Evolutionary conservation across 2,888 invertebrate genomes (phyloP), one percentile per base, ranked within the genome.

Genomic region (Idaea straminata): DNA sequence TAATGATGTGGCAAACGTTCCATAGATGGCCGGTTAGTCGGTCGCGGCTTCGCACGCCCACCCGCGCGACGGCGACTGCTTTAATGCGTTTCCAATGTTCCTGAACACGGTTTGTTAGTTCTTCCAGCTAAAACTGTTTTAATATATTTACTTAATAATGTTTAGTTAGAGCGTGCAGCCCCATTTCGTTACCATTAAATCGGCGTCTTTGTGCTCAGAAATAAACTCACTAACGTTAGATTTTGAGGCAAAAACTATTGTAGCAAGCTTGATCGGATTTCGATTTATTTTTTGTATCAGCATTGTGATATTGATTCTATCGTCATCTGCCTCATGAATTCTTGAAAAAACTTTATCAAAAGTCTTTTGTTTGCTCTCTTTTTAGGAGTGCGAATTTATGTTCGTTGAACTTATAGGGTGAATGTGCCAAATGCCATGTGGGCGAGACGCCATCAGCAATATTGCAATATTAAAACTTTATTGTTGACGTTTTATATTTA

Each of bases 391-490:
- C 74, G 70, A 77, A 79, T 77, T 70, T 69, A 65, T 81, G 82
- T 84, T 77, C 81, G 72, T 82, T 85, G 84, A 80, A 83, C 82
- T 72, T 77, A 63, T 64, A 72, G 83, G 83, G 84, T 86, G 84
- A 86, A 84, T 82, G 85, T 71, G 75, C 86, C 72, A 72, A 72
- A 70, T 71, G 58, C 63, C 64, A 63, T 64, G 85, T 85, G 80
- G 84, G 85, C 79, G 83, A 69, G 62, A 71, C 81, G 72, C 82
- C 83, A 69, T 72, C 66, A 69, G 61, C 69, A 69, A 72, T 73
- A 74, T 79, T 77, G 61, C 69, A 69, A 72, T 73, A 74, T 79
- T 77, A 47, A 13, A 13, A 10, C 10, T 75, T 79, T 77, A 77
- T 74, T 77, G 76, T 74, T 66, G 64, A 66, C 62, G 68, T 68